phyloP scores from a whole-genome alignment of 2,888 invertebrate genomes.

The Ceratothoa steindachneri region DNA sequence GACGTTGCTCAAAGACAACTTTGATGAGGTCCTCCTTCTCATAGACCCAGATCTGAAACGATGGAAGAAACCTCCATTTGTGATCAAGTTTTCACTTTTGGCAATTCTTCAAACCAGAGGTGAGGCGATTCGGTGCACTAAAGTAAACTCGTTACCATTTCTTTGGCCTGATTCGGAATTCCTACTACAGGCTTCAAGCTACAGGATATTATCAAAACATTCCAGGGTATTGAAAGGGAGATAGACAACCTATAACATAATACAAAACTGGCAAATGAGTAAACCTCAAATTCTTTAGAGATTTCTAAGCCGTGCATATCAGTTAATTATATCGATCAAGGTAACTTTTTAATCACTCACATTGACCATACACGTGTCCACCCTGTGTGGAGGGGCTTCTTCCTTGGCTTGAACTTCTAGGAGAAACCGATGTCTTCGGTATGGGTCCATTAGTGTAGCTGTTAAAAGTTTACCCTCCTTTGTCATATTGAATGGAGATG shows the following conservation, averaged over 20 bases:
- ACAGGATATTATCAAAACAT: too few relatives aligned
- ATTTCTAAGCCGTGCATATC: too few relatives aligned
- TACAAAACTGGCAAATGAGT: too few relatives aligned
- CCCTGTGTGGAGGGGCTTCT: slow-evolving; percentile 70
- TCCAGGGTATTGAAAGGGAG: too few relatives aligned
- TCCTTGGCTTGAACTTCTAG: slow-evolving; percentile 79
- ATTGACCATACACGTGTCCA: slow-evolving; percentile 70
- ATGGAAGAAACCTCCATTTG: too few relatives aligned
- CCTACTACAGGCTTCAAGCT: too few relatives aligned
- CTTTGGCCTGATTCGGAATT: too few relatives aligned
- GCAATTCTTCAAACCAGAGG: not conserved
- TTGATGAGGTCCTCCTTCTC: slow-evolving; percentile 76
- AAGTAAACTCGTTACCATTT: not conserved
- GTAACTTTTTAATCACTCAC: slow-evolving; percentile 64
- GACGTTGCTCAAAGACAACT: slow-evolving; percentile 76
- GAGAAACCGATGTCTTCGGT: slow-evolving; percentile 80
- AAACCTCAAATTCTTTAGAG: too few relatives aligned
- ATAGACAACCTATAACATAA: too few relatives aligned
- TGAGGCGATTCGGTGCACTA: not conserved
- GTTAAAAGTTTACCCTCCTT: slow-evolving; percentile 66
- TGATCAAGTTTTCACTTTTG: slow-evolving; percentile 9
- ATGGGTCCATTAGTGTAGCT: slow-evolving; percentile 78
- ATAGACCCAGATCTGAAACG: slow-evolving; percentile 83
- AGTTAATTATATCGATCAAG: too few relatives aligned
- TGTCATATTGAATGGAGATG: slow-evolving; percentile 77